Evolutionary conservation across 2,113 vertebrate species (phyloP), one percentile per base, ranked within the genome.

Genomic region (Eolophus roseicapilla): DNA sequence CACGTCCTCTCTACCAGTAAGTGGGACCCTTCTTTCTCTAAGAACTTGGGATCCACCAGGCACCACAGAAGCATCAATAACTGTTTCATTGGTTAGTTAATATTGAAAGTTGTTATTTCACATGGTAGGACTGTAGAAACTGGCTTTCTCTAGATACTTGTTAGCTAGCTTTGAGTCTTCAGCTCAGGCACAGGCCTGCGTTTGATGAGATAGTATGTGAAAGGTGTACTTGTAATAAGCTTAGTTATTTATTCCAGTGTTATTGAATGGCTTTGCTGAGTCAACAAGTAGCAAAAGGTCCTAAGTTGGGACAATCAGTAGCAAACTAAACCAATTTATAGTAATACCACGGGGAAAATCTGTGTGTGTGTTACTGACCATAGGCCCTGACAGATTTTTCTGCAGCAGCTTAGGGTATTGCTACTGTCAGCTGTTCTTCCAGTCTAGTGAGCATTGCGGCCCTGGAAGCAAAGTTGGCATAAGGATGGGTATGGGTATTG

Each of bases 1-100:
- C 99, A 53, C 98, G 97, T 16, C 98, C 98, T 37, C 80, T 99
- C 21, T 99, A 98, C 93, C 98, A 92, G 99, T 99, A 98, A 98
- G 99, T 97, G 60, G 31, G 15, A 49, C n/a, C 14, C 25, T 43
- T 91, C n/a, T 29, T 46, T 86, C 17, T 25, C 11, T 13, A 5
- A 62, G 37, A 55, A 55, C 37, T 29, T 41, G n/a, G 21, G 29
- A 46, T 25, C 12, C 19, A 27, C 15, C 17, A 71, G 33, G 44
- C 5, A 8, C 35, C 65, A 47, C 62, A 60, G 46, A 52, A 55
- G 21, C 55, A 39, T 46, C 28, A 93, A 35, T 74, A 71, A 41
- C 13, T 25, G 2, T 43, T 86, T 12, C 23, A 18, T 11, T 29
- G 11, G 3, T 84, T 35, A 25, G 37, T 92, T 70, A 20, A 14